Evolutionary conservation across 2,797 vertebrate species (phyloP).

Genomic region (Poecilia gillii): DNA sequence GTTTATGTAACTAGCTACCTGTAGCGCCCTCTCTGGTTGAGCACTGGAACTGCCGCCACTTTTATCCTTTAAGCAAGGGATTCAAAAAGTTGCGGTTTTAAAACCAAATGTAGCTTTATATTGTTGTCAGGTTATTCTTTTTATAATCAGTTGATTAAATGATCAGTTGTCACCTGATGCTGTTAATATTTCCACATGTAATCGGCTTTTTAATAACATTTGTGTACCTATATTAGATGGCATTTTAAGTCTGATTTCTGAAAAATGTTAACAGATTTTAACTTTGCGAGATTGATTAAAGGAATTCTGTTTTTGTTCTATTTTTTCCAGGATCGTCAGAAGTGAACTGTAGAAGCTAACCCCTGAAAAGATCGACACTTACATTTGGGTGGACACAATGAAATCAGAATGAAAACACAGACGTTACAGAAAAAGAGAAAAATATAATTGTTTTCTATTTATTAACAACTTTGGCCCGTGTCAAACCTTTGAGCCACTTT

Average conservation of each 20-base stretch:
- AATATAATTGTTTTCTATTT: conserved; percentile 80
- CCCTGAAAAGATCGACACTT: conserved; percentile 73
- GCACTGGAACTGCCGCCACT: background rate
- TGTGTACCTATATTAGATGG: background rate
- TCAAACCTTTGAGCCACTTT: conserved; percentile 73
- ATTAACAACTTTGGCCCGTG: conserved; percentile 75
- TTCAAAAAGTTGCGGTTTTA: background rate
- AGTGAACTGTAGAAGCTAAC: conserved; percentile 87
- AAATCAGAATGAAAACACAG: conserved; percentile 73
- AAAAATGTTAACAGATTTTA: background rate
- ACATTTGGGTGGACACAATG: conserved; percentile 78
- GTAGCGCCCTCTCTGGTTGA: background rate
- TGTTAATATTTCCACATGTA: background rate
- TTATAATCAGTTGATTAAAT: background rate
- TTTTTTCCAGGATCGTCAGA: conserved; percentile 89
- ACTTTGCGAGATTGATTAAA: background rate
- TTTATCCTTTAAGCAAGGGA: background rate
- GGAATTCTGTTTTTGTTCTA: background rate
- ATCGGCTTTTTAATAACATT: background rate
- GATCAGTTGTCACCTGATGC: background rate
- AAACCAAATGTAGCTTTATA: background rate
- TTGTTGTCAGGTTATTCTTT: background rate
- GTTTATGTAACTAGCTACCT: background rate
- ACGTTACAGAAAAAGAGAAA: conserved; percentile 71
- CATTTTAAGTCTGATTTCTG: background rate